Conservation (phyloP, 37 sponge, comb jelly and placozoan species). For the Chondrosia reniformis region DNA sequence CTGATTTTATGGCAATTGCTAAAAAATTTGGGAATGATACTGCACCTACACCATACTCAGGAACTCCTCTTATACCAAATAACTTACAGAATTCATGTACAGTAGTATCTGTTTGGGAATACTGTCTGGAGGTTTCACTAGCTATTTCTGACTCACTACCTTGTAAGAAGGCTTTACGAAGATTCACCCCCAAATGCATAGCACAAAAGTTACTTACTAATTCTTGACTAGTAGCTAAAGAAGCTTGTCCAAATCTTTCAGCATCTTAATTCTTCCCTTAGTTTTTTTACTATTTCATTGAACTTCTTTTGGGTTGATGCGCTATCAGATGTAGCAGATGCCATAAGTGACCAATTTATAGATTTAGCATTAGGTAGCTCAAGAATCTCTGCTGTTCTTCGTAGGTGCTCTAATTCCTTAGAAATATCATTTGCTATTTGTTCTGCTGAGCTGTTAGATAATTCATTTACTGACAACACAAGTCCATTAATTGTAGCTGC, state of each 20-base stretch:
- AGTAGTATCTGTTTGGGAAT: conserved; percentile 9
- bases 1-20: too few relatives aligned
- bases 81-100: conserved; percentile 42
- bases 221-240: background rate
- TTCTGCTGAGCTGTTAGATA: conserved; percentile 23
- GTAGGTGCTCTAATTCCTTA: conserved; percentile 8
- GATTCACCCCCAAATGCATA: conserved; percentile 59
- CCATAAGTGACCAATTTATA: conserved; percentile 36
- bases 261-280: conserved; percentile 27
- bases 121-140: too few relatives aligned
- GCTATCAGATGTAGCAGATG: conserved; percentile 25
- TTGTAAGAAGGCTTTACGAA: conserved; percentile 49
- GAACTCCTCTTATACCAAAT: conserved; percentile 22
- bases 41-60: conserved; percentile 27
- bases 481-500: conserved; percentile 24
- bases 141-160: too few relatives aligned
- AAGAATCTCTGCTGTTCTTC: conserved; percentile 18
- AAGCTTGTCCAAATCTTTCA: background rate
- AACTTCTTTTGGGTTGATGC: conserved; percentile 27
- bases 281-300: conserved; percentile 9
- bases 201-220: conserved; percentile 52
- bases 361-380: conserved; percentile 16
- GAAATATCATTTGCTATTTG: conserved; percentile 20
- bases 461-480: conserved; percentile 23
- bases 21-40: conserved; percentile 36